phyloP scores from a whole-genome alignment of 1,140 invertebrate species.

The Acromyrmex echinatior region DNA sequence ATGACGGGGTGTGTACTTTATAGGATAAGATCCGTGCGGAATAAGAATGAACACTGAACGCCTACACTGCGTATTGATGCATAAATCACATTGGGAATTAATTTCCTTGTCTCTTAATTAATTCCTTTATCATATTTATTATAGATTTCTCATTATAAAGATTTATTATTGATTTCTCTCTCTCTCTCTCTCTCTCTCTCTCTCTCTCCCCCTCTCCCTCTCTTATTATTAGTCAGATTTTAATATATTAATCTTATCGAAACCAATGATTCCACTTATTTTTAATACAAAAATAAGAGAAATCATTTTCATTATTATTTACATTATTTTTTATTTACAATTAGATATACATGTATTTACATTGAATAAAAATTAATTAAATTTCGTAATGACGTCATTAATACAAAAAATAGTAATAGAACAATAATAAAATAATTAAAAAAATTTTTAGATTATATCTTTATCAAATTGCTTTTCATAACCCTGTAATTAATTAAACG shows the following conservation, averaged over 20 bases:
- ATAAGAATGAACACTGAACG: slow-evolving; percentile 64
- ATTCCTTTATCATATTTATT: neutral
- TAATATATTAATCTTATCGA: slow-evolving; percentile 31
- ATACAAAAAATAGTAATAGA: neutral
- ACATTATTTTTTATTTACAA: neutral
- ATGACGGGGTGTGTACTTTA: slow-evolving; percentile 72
- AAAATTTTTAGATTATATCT: slow-evolving; percentile 4
- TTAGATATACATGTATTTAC: neutral
- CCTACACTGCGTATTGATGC: slow-evolving; percentile 26
- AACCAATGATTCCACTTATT: neutral
- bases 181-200: too few species aligned
- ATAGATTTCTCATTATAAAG: too few species aligned
- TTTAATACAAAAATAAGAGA: neutral
- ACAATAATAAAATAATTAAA: neutral
- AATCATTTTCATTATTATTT: neutral
- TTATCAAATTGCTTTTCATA: slow-evolving; percentile 35
- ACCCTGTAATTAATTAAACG: slow-evolving; percentile 27
- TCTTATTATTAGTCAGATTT: neutral
- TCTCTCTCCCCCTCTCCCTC: too few species aligned
- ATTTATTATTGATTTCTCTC: slow-evolving; percentile 30
- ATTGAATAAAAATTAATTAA: slow-evolving; percentile 10
- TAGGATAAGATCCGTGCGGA: slow-evolving; percentile 63
- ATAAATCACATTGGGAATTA: slow-evolving; percentile 50
- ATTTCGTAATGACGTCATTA: neutral
- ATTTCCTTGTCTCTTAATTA: slow-evolving; percentile 30